These are phyloP conservation scores for Ophiothrix spiculata DNA, from an alignment of 35 echinoderm and acorn worm species.

Conservation along the genomic window DNA sequence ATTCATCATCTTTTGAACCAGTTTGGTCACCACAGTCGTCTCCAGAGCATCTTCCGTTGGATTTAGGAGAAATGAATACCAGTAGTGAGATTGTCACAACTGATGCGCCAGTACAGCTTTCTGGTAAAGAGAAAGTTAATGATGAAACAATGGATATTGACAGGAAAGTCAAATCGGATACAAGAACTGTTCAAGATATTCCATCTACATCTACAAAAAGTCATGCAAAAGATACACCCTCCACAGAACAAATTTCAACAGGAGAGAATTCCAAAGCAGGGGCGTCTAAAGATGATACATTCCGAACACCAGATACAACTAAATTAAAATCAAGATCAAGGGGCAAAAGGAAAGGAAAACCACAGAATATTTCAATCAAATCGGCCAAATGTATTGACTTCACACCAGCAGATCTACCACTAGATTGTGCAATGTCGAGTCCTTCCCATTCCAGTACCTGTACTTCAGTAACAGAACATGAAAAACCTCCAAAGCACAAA, in stretches of 20 bases:
- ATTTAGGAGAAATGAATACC: too few relatives aligned
- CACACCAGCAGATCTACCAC: background rate
- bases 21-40: background rate
- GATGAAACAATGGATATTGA: too few relatives aligned
- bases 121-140: too few relatives aligned
- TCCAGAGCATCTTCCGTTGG: background rate
- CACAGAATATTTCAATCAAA: background rate
- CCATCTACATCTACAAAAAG: background rate
- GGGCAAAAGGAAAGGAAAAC: background rate
- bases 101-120: too few relatives aligned
- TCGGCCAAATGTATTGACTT: background rate
- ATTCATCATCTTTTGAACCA: conserved; percentile 10
- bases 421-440: background rate
- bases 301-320: background rate
- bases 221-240: background rate
- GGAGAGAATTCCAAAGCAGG: background rate
- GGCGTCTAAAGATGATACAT: background rate
- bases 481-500: background rate
- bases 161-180: too few relatives aligned
- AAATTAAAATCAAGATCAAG: background rate
- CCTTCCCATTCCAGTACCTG: background rate
- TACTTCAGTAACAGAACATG: background rate
- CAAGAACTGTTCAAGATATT: too few relatives aligned
- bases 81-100: too few relatives aligned
- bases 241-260: background rate